These are phyloP conservation scores for Caenorhabditis doughertyi DNA, from an alignment of 2,888 invertebrate genomes.

Conservation along the genomic window DNA sequence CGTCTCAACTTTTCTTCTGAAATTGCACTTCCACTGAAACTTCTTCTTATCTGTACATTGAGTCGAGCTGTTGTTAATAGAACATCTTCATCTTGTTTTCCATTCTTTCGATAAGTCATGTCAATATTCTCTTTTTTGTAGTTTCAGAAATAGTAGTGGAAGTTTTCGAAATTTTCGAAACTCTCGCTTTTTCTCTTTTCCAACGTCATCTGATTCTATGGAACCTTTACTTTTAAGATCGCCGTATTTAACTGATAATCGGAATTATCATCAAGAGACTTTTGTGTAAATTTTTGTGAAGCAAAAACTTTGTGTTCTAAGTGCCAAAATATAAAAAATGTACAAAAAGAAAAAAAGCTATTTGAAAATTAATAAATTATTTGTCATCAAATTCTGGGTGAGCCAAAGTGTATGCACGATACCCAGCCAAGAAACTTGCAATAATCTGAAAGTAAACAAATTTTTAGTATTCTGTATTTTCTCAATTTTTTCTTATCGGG, in stretches of 20 bases:
- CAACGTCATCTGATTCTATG: constrained; percentile 24
- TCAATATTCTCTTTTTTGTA: constrained; percentile 22
- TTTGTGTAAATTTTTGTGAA: constrained; percentile 46
- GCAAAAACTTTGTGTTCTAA: background rate
- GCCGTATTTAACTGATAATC: constrained; percentile 58
- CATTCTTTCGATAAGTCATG: constrained; percentile 60
- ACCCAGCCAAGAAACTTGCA: constrained; percentile 70
- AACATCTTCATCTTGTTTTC: constrained; percentile 62
- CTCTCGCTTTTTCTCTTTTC: background rate
- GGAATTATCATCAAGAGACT: constrained; percentile 59
- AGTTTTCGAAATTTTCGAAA: background rate
- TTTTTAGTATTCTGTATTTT: constrained; percentile 11
- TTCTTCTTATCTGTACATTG: constrained; percentile 60
- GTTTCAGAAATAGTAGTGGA: background rate
- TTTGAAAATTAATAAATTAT: constrained; percentile 13
- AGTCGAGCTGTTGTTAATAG: constrained; percentile 56
- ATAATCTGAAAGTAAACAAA: constrained; percentile 72
- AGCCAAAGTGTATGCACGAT: constrained; percentile 66
- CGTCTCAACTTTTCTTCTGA: constrained; percentile 55
- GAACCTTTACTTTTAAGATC: constrained; percentile 51
- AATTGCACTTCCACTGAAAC: constrained; percentile 61
- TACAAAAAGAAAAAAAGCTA: constrained; percentile 4
- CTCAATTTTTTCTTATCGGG: constrained; percentile 20
- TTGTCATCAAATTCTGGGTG: constrained; percentile 59
- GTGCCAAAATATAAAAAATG: constrained; percentile 22